Conservation (phyloP, 2,113 vertebrate genomes). For the Damaliscus lunatus region DNA sequence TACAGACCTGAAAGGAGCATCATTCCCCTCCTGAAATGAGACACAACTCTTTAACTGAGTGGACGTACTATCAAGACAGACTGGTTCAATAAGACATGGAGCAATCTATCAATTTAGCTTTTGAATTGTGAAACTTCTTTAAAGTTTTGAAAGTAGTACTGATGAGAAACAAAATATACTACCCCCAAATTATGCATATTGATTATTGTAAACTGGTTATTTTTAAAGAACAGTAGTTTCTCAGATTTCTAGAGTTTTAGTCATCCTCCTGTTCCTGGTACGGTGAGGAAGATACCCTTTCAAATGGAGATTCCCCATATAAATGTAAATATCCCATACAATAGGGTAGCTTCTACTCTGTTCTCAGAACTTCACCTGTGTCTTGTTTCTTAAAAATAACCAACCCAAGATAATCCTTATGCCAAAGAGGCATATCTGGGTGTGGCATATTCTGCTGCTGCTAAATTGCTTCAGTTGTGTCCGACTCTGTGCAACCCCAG, state of each 20-base stretch:
- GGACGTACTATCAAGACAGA: neutral
- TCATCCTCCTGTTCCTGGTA: neutral
- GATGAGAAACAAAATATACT: neutral
- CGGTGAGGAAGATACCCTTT: neutral
- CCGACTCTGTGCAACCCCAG: no score
- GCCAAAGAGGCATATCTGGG: neutral
- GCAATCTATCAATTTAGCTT: neutral
- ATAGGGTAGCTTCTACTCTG: neutral
- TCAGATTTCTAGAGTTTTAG: neutral
- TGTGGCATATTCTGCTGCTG: neutral
- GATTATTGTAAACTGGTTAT: neutral
- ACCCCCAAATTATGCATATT: neutral
- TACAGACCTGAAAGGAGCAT: neutral
- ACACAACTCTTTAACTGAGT: neutral
- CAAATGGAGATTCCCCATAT: neutral
- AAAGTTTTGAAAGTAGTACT: neutral
- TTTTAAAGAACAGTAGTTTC: neutral
- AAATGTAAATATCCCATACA: neutral
- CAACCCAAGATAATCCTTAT: neutral
- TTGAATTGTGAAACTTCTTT: neutral
- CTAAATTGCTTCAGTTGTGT: no score
- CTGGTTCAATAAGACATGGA: neutral
- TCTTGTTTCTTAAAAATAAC: neutral
- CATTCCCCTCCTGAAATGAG: neutral
- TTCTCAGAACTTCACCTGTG: neutral